phyloP scores from a whole-genome alignment of 2,797 vertebrate species.

The Rhinoraja longicauda region DNA sequence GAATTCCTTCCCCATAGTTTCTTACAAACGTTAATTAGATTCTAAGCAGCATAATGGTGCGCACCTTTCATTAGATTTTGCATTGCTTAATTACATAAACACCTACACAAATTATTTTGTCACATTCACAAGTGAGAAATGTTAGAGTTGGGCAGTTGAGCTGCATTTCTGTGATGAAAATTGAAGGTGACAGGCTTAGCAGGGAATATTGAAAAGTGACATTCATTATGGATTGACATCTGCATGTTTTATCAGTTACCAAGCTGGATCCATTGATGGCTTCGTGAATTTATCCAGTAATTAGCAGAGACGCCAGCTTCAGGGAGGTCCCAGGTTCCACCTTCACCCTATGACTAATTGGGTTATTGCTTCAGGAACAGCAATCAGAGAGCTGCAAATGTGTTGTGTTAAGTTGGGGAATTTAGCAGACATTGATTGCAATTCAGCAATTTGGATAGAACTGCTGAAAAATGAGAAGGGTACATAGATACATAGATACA shows the following conservation, averaged over 20 bases:
- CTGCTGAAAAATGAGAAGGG: neutral
- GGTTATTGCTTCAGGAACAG: neutral
- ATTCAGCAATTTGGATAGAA: neutral
- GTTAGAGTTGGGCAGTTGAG: neutral
- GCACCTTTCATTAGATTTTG: neutral
- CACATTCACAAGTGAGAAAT: neutral
- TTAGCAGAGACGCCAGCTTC: neutral
- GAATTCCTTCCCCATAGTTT: neutral
- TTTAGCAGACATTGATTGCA: neutral
- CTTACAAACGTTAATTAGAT: neutral
- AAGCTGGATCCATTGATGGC: neutral
- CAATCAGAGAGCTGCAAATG: neutral
- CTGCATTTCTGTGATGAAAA: neutral
- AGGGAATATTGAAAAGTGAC: neutral
- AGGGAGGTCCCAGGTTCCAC: neutral
- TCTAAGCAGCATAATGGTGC: neutral
- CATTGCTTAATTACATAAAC: neutral
- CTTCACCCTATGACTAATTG: neutral
- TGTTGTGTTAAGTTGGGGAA: neutral
- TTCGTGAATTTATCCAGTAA: too few species aligned
- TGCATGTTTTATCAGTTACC: neutral
- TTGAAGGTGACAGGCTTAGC: neutral
- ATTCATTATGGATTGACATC: constrained; percentile 15
- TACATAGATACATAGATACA: too few species aligned
- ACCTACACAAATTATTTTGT: neutral